A percentile compares a stretch with the other conserved stretches of the same genome.
Conservation (phyloP, 2,113 vertebrate species). For the Catagonus wagneri region DNA sequence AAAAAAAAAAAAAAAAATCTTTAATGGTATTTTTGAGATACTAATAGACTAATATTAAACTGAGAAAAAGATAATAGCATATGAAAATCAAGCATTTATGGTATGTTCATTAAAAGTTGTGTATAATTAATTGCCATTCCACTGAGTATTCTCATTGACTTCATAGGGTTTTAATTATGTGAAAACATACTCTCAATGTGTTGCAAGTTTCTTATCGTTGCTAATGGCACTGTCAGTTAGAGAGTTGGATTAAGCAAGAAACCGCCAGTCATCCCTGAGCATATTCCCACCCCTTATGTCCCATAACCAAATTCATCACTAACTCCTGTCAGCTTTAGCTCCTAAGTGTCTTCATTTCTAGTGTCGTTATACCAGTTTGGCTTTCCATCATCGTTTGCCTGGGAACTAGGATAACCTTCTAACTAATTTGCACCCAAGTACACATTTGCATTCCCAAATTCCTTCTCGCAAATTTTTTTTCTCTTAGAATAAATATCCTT, state of each 20-base stretch:
- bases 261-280: neutral
- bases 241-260: constrained; percentile 25
- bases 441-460: constrained; percentile 6
- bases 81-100: constrained; percentile 31
- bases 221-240: neutral
- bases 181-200: neutral
- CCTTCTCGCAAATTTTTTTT: neutral
- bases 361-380: neutral
- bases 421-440: neutral
- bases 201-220: constrained; percentile 4
- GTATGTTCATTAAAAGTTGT: neutral
- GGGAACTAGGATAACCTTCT: neutral
- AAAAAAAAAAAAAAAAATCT: neutral
- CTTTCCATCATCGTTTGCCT: constrained; percentile 4
- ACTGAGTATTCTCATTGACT: neutral
- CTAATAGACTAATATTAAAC: neutral
- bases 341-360: constrained; percentile 31
- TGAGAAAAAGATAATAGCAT: neutral
- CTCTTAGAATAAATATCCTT: neutral
- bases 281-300: neutral
- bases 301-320: constrained; percentile 11
- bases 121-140: neutral
- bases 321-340: constrained; percentile 29
- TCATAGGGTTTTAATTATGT: constrained; percentile 16
- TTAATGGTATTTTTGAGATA: constrained; percentile 19